Base-by-base conservation (phyloP, 2,888 invertebrate species). In the Lithodes maja region DNA sequence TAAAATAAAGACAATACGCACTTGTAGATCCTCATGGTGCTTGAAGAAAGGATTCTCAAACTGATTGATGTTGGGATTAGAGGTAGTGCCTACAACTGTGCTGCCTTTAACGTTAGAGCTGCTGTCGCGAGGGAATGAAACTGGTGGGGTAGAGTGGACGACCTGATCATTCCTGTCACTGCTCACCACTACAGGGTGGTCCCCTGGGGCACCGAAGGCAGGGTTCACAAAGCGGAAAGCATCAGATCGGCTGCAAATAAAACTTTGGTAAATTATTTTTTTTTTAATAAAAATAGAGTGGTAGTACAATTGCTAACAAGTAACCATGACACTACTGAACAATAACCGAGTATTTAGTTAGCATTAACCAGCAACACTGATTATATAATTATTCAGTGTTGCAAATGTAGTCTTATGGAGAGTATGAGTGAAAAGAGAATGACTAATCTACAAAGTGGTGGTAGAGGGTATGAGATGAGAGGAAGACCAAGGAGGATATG, bases 11-110 rank as follows among this genome's bases (percentile, higher is more conserved):
- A 68, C 7, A 3, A 5, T 52, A 53, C 80, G 9, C 15, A 84
- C 84, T 49, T 84, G 53, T 33, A 15, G n/a, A 33, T 54, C 84
- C 0, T 84, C 84, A 12, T 61, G 61, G 2, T n/a, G n/a, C 33
- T 74, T 75, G 9, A 75, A 84, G 75, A 84, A 77, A 0, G 84
- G 84, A 49, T 75, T 84, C 55, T 84, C 84, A 50, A 54, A 74
- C 1, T 71, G 3, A n/a, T 50, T 7, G 71, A 7, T 49, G 54
- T 74, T 49, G 15, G 71, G 71, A 12, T 75, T 75, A 54, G 15
- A 53, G 74, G 33, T 33, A 50, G 9, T 17, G 12, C 12, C 2
- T 69, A 49, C 33, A 52, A 52, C 1, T 33, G 50, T 33, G 33
- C 33, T 33, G 61, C 61, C 61, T 5, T 61, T 12, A 7, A 12